Evolutionary conservation across 2,888 invertebrate genomes (phyloP), one percentile per base, ranked within the genome.

Genomic region (Scaptodrosophila latifasciaeformis): DNA sequence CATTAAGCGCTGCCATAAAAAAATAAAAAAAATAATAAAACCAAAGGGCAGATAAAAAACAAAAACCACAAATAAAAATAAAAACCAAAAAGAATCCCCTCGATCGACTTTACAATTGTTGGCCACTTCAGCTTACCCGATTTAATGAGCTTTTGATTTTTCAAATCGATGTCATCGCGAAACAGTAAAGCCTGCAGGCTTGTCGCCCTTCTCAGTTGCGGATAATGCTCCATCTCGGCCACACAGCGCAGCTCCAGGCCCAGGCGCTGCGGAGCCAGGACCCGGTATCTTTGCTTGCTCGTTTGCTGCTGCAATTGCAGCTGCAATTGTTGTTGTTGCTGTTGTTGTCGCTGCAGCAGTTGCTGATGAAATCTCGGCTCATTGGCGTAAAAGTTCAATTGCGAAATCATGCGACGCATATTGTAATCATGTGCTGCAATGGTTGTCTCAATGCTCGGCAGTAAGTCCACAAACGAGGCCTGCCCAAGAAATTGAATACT

Each of bases 111-210:
- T n/a, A n/a, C n/a, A n/a, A n/a, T n/a, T n/a, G 43, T 7, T 50
- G 21, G 13, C 15, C 2, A 24, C n/a, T 4, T 15, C 2, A 17
- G 65, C 77, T 67, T 58, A 85, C 86, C 82, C 47, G 85, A 82
- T 62, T 84, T 85, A 44, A 84, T 78, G 24, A 82, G 66, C 65
- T 84, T 84, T 56, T 85, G 85, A 62, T 85, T 85, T 50, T 74
- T 82, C 49, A 82, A 68, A 61, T 84, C 83, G 46, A 76, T 63
- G 56, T 83, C 84, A 51, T 80, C 80, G 3, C 81, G 78, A 40
- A 80, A 62, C 24, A 85, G 68, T 29, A 70, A 60, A 27, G 84
- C 83, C 19, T 65, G 79, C 49, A 78, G 52, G 2, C 59, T 69
- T 10, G 75, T 70, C 59, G 85, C 85, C 1, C 85, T 66, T 9